Evolutionary conservation across 2,888 invertebrate species (phyloP), one percentile per base, ranked within the genome.

Genomic region (Erynnis tages): DNA sequence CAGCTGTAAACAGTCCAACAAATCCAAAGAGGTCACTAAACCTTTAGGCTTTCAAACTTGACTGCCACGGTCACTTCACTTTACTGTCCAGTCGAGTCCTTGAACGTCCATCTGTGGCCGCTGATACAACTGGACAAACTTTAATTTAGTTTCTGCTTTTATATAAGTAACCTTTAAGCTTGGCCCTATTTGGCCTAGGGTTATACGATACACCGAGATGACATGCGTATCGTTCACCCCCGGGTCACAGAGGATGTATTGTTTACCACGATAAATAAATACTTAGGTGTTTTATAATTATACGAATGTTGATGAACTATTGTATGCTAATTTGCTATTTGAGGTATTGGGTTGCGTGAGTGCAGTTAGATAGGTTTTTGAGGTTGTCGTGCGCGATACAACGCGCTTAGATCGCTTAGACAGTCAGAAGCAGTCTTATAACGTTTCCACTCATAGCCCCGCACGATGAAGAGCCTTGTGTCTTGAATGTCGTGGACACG

Each of bases 191-290:
- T 69, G 70, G 73, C 72, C 74, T 77, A 82, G 79, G 85, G 85
- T 86, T 85, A 83, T 67, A 75, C 48, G 88, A 87, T 87, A 88
- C 87, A 82, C 86, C 64, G 66, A 69, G 71, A 70, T 77, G 78
- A 79, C 76, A 67, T 54, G 50, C 64, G 49, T 57, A 54, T 55
- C 58, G 50, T 59, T 66, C 72, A 73, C 72, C 75, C 75, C 72
- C 67, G 69, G 82, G 83, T 80, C 82, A 74, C 58, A 71, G 69
- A 55, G 65, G 61, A 57, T 64, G 76, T 74, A 78, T 82, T 82
- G 83, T 73, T 63, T 37, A 35, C 30, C 55, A 63, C 62, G 70
- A 76, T 76, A 82, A 78, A 67, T 65, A 58, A 62, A 53, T 57
- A 56, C 58, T 59, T 64, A 54, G 56, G 56, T 72, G 72, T 70